Base-by-base conservation (phyloP, 2,113 vertebrate species). In the Phyllostomus discolor region DNA sequence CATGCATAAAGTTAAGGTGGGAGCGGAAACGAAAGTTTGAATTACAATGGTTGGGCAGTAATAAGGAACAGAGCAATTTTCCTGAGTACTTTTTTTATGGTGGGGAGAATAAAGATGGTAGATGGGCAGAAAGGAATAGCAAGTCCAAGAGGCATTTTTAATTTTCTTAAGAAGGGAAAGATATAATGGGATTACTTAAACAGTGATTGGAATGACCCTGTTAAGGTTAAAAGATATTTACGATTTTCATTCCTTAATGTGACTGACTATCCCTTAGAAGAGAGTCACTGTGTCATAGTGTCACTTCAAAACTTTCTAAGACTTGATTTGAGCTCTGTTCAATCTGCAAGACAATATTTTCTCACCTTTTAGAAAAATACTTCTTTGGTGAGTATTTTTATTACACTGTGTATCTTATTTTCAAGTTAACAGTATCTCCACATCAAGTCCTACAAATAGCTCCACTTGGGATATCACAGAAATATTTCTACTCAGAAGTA, bases 171-270 rank as follows among this genome's bases (percentile, higher is more conserved):
- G 81, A 84, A 92, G 12, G 50, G 72, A 90, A 95, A 64, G 33
- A 5, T 75, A 90, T 41, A 43, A 31, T 0, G 62, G 17, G 17
- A 33, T 52, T 48, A 59, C 69, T 82, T 83, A 86, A 89, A 78
- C 28, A 43, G 7, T 88, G 70, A 72, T 2, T 35, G 14, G 28
- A 46, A 85, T 35, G 33, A 66, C 43, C 4, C 48, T 48, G 24
- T 80, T 78, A 86, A 91, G 59, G 26, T 96, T 72, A 84, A 95
- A 92, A 83, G 14, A 66, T 50, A 73, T 66, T 91, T 89, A 76
- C 20, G 64, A 54, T 66, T 81, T 28, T 50, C 11, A 52, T 79
- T 90, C 19, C 73, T 90, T 48, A 73, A 85, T 64, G 15, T 84
- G 28, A 75, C 19, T 84, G 28, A 75, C 19, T 91, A 69, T 8